Base-by-base conservation (phyloP, 1,140 invertebrate species). In the Brachionus paranguensis region DNA sequence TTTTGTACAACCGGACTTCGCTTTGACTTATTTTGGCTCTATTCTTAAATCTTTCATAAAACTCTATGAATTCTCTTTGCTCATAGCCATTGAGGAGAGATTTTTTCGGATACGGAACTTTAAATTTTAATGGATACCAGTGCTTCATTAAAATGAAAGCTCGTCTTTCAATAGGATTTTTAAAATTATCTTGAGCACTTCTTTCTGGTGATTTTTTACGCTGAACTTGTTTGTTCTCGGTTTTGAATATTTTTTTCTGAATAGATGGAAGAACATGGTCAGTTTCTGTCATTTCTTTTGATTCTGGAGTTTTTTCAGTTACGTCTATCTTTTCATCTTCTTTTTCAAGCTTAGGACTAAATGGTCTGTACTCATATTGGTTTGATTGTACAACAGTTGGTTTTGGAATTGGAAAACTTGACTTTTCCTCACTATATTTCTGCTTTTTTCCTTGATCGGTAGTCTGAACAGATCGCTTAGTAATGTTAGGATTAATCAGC, bases 41-140 rank as follows among this genome's bases (percentile, higher is more conserved):
- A 64, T 45, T 47, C 24, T 41, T 41, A 29, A 81, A 81, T 47
- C 60, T 81, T 1, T 17, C 12, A 64, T 64, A 45, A 3, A 81
- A 65, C 27, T 81, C 78, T 1, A 81, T 33, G 20, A 81, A 68
- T 27, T 81, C 53, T 68, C 41, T 81, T 68, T 81, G 78, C 37
- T 81, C 78, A 29, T 45, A 64, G 20, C 53, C 20, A 47, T 81
- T 81, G 8, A 81, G 27, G 3, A 41, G 29, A 45, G 78, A 81
- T 81, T 64, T 81, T 20, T 17, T 37, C 1, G 78, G 78, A 65
- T 81, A 81, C 6, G 33, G 33, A 45, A 81, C 10, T 64, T 81
- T 81, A 29, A 81, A 81, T 8, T 68, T 81, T n/a, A 81, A 45
- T 17, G 78, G 78, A 68, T 81, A 81, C 50, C 53, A 81, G 45